A percentile compares a stretch with the other conserved stretches of the same genome.
These are phyloP conservation scores for Akabosia matsudoensis DNA, from an alignment of 1,140 invertebrate species.

Conservation along the genomic window DNA sequence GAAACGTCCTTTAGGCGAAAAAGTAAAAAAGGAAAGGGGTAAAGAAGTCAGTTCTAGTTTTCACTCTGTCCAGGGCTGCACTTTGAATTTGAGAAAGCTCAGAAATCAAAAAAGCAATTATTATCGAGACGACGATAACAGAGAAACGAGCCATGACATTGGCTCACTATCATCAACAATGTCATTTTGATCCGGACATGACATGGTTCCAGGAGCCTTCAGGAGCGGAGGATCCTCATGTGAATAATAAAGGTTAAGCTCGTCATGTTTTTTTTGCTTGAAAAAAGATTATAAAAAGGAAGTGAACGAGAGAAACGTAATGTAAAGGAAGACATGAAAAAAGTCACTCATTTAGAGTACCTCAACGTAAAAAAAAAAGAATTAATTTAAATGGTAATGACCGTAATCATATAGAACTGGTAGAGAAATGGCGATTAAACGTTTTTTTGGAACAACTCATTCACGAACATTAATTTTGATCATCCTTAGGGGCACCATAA, in stretches of 20 bases:
- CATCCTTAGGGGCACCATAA: not conserved
- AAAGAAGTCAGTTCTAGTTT: not conserved
- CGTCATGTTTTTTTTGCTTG: no score
- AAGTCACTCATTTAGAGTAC: no score
- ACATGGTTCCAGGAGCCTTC: conserved; percentile 38
- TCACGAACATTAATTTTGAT: not conserved
- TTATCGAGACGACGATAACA: not conserved
- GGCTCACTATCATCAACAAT: conserved; percentile 5
- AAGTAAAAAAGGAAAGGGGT: not conserved
- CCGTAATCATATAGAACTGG: not conserved
- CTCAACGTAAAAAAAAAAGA: no score
- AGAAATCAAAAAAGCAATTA: not conserved
- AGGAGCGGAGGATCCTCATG: conserved; percentile 30
- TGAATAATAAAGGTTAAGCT: conserved; percentile 34
- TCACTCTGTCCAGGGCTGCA: not conserved
- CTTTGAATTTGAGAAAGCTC: not conserved
- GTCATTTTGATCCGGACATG: conserved; percentile 29
- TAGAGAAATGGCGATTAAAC: not conserved
- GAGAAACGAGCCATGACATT: not conserved
- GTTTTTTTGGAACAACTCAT: not conserved
- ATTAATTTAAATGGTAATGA: conserved; percentile 22
- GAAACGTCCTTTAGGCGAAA: not conserved
- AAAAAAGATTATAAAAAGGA: no score
- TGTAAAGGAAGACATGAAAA: no score
- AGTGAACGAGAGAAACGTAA: no score